Evolutionary conservation across 2,797 vertebrate genomes (phyloP).

Genomic region (Thalassophryne amazonica): DNA sequence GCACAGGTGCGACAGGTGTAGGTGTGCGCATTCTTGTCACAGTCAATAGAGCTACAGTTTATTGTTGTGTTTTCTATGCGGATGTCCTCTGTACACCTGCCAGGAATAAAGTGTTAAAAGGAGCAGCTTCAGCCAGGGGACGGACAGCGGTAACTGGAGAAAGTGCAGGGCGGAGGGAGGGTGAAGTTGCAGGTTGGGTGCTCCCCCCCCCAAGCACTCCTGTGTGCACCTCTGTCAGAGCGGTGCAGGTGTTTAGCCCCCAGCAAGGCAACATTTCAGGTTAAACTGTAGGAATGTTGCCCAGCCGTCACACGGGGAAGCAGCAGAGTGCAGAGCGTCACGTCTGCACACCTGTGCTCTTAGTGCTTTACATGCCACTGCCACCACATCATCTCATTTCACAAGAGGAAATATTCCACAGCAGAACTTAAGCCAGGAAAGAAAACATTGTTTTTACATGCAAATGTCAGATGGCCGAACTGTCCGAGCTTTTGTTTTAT

Average conservation of each 20-base stretch:
- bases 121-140: conserved; percentile 38
- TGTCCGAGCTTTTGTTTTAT: conserved; percentile 10
- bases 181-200: conserved; percentile 33
- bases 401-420: conserved; percentile 41
- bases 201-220: not conserved
- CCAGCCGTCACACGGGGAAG: conserved; percentile 57
- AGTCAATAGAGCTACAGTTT: conserved; percentile 50
- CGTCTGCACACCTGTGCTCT: conserved; percentile 57
- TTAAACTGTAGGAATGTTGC: conserved; percentile 70
- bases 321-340: conserved; percentile 49
- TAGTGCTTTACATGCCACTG: conserved; percentile 4
- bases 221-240: conserved; percentile 34
- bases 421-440: not conserved
- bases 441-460: conserved; percentile 1
- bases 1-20: conserved; percentile 72
- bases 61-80: conserved; percentile 66
- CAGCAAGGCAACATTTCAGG: conserved; percentile 73
- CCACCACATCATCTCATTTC: conserved; percentile 41
- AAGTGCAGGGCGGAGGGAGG: conserved; percentile 7
- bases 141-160: conserved; percentile 65
- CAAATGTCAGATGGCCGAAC: conserved; percentile 8
- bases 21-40: conserved; percentile 56
- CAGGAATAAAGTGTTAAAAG: conserved; percentile 52
- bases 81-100: conserved; percentile 55
- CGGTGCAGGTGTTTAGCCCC: conserved; percentile 75